These are phyloP conservation scores for Ammodytes dubius DNA, from an alignment of 2,113 vertebrate species.

Conservation along the genomic window DNA sequence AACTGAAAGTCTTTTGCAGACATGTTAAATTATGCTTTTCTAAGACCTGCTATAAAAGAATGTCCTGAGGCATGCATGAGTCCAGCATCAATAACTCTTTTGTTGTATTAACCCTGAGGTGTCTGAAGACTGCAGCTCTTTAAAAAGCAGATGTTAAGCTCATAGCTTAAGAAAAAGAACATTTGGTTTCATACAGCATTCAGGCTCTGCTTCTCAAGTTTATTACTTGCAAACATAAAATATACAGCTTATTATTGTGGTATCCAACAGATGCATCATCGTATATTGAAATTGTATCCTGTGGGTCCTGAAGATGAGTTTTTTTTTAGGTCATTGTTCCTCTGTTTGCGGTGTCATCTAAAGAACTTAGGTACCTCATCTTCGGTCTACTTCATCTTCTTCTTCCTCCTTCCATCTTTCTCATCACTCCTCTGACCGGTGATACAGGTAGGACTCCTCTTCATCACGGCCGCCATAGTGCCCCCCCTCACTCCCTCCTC, in stretches of 20 bases:
- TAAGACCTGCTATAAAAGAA: conserved; percentile 10
- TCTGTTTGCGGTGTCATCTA: background rate
- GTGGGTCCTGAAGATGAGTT: conserved; percentile 17
- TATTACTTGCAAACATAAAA: conserved; percentile 27
- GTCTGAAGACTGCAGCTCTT: conserved; percentile 13
- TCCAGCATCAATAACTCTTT: conserved; percentile 1
- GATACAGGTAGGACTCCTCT: conserved; percentile 69
- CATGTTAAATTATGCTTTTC: background rate
- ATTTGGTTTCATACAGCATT: conserved; percentile 15
- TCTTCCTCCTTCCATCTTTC: background rate
- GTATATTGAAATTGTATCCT: conserved; percentile 10
- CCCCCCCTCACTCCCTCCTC: conserved; percentile 23
- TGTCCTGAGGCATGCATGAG: background rate
- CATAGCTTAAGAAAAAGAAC: conserved; percentile 17
- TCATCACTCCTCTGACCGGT: conserved; percentile 62
- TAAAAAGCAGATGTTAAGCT: conserved; percentile 45
- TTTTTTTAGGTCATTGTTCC: conserved; percentile 12
- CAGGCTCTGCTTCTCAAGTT: conserved; percentile 1
- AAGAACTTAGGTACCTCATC: background rate
- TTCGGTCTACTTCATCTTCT: background rate
- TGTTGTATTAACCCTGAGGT: conserved; percentile 23
- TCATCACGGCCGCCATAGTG: conserved; percentile 67
- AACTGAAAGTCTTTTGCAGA: background rate
- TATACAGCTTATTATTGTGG: conserved; percentile 11
- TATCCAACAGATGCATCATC: conserved; percentile 11